Evolutionary conservation across 2,888 invertebrate genomes (phyloP).

Genomic region (Zaprionus lineosus): DNA sequence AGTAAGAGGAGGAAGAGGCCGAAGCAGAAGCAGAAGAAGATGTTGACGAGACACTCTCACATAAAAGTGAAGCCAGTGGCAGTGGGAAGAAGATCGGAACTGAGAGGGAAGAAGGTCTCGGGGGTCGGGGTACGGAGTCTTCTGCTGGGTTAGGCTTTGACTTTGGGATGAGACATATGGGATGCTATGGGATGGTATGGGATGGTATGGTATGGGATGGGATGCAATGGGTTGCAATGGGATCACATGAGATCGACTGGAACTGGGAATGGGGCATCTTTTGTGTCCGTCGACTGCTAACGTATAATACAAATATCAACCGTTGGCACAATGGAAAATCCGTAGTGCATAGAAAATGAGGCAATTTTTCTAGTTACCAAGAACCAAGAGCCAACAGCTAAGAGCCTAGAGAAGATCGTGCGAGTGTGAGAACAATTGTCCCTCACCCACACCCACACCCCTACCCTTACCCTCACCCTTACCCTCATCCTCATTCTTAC

Average conservation of each 20-base stretch:
- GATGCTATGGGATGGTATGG: too few species aligned
- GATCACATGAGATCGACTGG: too few species aligned
- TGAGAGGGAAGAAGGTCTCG: not conserved
- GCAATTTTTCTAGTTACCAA: conserved; percentile 52
- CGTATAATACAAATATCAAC: conserved; percentile 46
- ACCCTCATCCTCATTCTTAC: too few species aligned
- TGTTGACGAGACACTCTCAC: not conserved
- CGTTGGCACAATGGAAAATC: conserved; percentile 50
- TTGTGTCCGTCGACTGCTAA: too few species aligned
- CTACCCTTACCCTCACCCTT: too few species aligned
- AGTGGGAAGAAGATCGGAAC: not conserved
- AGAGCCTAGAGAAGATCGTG: too few species aligned
- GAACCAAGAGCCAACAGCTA: conserved; percentile 7
- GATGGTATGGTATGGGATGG: too few species aligned
- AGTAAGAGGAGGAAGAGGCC: not conserved
- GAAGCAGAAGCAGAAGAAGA: not conserved
- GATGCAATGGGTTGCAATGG: too few species aligned
- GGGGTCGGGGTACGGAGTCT: not conserved
- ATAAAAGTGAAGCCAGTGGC: not conserved
- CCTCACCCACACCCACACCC: too few species aligned
- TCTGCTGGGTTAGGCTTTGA: not conserved
- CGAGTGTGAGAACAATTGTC: conserved; percentile 24
- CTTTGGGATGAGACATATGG: not conserved
- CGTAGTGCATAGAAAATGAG: conserved; percentile 53
- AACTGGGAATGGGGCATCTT: too few species aligned